Evolutionary conservation across 2,113 vertebrate genomes (phyloP).

Genomic region (Brachypodius melanocephalos): DNA sequence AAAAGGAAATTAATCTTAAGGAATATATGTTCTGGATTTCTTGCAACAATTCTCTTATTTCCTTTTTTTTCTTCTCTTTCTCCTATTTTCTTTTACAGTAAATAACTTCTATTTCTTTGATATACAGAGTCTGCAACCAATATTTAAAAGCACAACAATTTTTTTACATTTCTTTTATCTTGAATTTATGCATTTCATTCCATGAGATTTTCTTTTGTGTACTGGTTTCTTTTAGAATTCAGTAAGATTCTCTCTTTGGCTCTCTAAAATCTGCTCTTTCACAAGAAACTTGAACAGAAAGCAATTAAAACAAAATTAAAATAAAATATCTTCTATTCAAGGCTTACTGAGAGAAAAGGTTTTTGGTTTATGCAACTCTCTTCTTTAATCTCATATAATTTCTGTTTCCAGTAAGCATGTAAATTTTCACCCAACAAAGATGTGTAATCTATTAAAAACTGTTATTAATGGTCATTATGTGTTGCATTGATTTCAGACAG

Average conservation of each 20-base stretch:
- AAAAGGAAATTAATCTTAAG: not conserved
- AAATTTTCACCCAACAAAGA: not conserved
- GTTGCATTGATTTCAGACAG: not conserved
- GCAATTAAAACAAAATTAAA: not conserved
- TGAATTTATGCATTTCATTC: not conserved
- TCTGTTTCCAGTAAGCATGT: not conserved
- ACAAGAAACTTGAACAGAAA: not conserved
- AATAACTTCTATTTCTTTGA: not conserved
- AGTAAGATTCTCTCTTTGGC: not conserved
- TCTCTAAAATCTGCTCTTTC: not conserved
- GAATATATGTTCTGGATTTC: not conserved
- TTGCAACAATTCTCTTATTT: not conserved
- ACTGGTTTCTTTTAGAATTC: not conserved
- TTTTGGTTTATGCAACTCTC: not conserved
- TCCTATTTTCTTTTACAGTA: not conserved
- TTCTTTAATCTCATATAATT: not conserved
- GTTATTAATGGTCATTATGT: not conserved
- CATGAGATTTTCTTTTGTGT: not conserved
- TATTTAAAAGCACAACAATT: not conserved
- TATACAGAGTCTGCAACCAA: not conserved
- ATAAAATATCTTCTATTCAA: not conserved
- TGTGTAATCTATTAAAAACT: not conserved
- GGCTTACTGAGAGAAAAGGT: not conserved
- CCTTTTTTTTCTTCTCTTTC: not conserved
- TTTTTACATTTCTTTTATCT: not conserved